phyloP scores from a whole-genome alignment of 2,888 invertebrate genomes.

The Stegana nigrithorax region DNA sequence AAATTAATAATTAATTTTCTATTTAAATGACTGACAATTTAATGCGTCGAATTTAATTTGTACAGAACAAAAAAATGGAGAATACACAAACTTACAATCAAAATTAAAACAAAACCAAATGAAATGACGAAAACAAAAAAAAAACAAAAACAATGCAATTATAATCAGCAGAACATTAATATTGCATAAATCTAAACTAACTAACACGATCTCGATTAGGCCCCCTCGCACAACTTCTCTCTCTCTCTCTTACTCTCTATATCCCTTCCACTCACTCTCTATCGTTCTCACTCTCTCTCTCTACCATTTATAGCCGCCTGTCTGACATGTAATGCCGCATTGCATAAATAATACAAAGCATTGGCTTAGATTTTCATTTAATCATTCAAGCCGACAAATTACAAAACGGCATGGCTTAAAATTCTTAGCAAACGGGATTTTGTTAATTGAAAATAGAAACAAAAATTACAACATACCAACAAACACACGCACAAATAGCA shows the following conservation, averaged over 20 bases:
- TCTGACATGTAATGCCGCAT: too few relatives aligned
- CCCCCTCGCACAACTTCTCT: too few relatives aligned
- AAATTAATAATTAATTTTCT: too few relatives aligned
- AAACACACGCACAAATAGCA: too few relatives aligned
- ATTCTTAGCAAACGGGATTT: constrained; percentile 6
- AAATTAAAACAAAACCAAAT: neutral
- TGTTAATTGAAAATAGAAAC: constrained; percentile 16
- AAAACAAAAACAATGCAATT: neutral
- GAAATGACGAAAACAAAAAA: neutral
- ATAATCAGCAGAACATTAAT: too few relatives aligned
- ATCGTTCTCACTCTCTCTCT: neutral
- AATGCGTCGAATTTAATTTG: neutral
- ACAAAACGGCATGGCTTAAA: neutral
- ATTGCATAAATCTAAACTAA: neutral
- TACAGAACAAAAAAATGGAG: neutral
- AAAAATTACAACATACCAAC: neutral
- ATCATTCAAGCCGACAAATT: neutral
- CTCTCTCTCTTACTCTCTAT: neutral
- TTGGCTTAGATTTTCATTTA: neutral
- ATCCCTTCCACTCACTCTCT: neutral
- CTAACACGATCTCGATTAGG: too few relatives aligned
- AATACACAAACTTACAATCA: too few relatives aligned
- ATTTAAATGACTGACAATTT: neutral
- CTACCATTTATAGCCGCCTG: too few relatives aligned
- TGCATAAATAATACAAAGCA: neutral